Base-by-base conservation (phyloP, 2,888 invertebrate genomes). In the Pelosia muscerda region DNA sequence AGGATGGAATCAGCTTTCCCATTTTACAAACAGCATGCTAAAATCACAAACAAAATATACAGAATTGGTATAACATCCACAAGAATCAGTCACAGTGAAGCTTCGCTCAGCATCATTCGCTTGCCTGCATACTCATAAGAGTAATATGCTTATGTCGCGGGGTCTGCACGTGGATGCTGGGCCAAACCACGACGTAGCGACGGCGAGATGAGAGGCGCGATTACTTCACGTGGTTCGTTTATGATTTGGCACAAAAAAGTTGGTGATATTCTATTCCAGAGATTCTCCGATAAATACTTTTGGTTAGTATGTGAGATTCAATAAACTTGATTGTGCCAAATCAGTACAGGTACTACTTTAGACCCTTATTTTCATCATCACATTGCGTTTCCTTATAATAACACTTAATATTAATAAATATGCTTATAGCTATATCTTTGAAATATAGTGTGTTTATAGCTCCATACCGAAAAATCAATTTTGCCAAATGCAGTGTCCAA, bases 1-100 rank as follows among this genome's bases (percentile, higher is more conserved):
- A 91, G 94, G 94, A 94, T 94, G 94, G 94, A 94, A 92, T 94
- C 91, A 93, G 85, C 89, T 87, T 91, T 89, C 81, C 87, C 89
- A 90, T 90, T 90, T 90, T 88, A 89, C 85, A 85, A 88, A 89
- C 84, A 88, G 87, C 84, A 82, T 88, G 87, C 86, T 85, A 86
- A 78, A 81, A 84, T 83, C 81, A 86, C 85, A 81, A 76, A 85
- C 82, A 84, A 86, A 88, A 86, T 84, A 85, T 84, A 88, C 79
- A 83, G 79, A 76, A 76, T 77, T 74, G 67, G 65, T 79, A 77
- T 83, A 85, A 87, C 54, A 83, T 88, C 87, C 90, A 89, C 84
- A 81, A 83, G 72, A 80, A 86, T 3, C 69, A 65, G 49, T 65
- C 65, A 65, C 59, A 8, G 26, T 23, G 34, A 23, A 59, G 26